Evolutionary conservation across 2,797 vertebrate species (phyloP).

Genomic region (Saxicola maurus): DNA sequence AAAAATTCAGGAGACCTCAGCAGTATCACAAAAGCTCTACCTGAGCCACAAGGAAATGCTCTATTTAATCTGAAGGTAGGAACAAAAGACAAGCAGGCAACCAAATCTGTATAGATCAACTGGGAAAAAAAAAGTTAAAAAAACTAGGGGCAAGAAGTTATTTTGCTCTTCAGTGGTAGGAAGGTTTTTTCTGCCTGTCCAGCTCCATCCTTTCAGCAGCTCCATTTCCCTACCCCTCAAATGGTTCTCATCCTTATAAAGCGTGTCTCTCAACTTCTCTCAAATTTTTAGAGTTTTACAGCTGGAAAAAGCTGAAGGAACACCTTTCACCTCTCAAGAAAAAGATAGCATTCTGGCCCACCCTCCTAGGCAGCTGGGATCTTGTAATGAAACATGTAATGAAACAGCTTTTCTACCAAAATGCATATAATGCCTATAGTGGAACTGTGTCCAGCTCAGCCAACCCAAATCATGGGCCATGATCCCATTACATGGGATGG

Average conservation of each 20-base stretch:
- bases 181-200: neutral
- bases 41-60: neutral
- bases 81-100: neutral
- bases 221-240: neutral
- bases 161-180: neutral
- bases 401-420: neutral
- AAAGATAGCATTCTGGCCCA: neutral
- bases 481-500: neutral
- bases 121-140: neutral
- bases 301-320: neutral
- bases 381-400: neutral
- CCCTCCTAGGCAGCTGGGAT: neutral
- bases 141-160: neutral
- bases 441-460: neutral
- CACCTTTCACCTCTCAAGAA: neutral
- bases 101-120: neutral
- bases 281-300: neutral
- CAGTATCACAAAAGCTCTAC: neutral
- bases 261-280: neutral
- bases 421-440: accelerated
- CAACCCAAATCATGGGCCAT: neutral
- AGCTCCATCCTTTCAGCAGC: neutral
- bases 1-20: neutral
- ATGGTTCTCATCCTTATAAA: neutral
- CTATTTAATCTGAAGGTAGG: neutral